phyloP scores from a whole-genome alignment of 2,888 invertebrate genomes.

The Pristionchus mayeri region DNA sequence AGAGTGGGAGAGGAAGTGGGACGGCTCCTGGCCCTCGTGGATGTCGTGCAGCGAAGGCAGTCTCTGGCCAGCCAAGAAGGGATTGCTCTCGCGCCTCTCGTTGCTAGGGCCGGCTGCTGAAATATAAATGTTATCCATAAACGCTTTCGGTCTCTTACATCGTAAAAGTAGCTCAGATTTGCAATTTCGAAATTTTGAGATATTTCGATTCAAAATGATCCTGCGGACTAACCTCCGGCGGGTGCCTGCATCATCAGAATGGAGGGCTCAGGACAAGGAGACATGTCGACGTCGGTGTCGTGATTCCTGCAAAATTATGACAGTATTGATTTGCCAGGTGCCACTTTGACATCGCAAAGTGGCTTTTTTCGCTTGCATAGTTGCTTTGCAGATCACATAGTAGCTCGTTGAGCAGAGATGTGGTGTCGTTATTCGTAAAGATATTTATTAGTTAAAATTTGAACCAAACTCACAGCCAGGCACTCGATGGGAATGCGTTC shows the following conservation, averaged over 20 bases:
- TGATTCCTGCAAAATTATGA: no score
- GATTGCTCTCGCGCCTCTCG: background rate
- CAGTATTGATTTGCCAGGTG: no score
- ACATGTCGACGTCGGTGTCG: slow-evolving; percentile 57
- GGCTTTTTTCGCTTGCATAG: no score
- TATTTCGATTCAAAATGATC: background rate
- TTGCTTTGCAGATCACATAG: no score
- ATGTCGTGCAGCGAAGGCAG: slow-evolving; percentile 44
- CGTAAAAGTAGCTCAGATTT: no score
- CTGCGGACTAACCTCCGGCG: background rate
- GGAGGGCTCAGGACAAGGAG: slow-evolving; percentile 58
- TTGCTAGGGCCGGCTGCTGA: background rate
- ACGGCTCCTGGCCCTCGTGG: background rate
- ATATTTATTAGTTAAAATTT: no score
- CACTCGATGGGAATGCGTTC: slow-evolving; percentile 38
- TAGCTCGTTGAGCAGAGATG: no score
- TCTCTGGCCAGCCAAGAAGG: slow-evolving; percentile 10
- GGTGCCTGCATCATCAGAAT: slow-evolving; percentile 59
- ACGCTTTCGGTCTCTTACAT: background rate
- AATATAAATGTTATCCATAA: background rate
- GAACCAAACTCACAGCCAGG: slow-evolving; percentile 36
- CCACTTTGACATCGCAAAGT: no score
- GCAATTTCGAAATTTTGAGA: no score
- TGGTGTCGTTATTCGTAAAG: no score
- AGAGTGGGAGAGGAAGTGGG: slow-evolving; percentile 23